A percentile compares a stretch with the other conserved stretches of the same genome.
Conservation (phyloP, 2,797 vertebrate species). For the Gymnothorax reevesii region DNA sequence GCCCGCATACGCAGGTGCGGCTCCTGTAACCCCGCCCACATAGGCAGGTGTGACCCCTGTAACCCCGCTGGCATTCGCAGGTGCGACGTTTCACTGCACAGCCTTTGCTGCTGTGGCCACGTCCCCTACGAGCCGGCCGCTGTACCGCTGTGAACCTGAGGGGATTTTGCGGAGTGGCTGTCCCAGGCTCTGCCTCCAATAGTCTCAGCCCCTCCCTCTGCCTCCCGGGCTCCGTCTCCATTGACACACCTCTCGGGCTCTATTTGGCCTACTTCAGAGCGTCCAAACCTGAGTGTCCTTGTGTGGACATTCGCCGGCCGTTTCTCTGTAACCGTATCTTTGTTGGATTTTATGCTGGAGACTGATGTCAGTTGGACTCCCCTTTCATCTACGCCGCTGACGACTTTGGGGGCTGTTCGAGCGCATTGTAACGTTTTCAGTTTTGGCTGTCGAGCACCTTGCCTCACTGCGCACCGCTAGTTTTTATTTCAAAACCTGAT, state of each 20-base stretch:
- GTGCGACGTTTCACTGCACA: conserved; percentile 77
- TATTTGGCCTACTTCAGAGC: not conserved
- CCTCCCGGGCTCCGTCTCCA: too few species aligned
- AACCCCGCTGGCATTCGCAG: conserved; percentile 76
- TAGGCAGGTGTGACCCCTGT: conserved; percentile 77
- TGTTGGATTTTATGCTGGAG: too few species aligned
- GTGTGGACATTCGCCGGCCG: too few species aligned
- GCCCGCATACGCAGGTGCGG: conserved; percentile 66
- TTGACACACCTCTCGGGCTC: not conserved
- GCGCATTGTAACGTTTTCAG: too few species aligned
- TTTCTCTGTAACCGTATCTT: too few species aligned
- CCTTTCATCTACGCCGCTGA: too few species aligned
- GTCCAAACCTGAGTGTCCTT: conserved; percentile 30
- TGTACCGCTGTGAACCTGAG: conserved; percentile 54
- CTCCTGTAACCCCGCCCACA: conserved; percentile 68
- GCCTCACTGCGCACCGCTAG: not conserved
- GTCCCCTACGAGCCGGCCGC: conserved; percentile 66
- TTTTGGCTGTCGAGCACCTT: too few species aligned
- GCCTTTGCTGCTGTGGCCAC: conserved; percentile 73
- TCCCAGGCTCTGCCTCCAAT: too few species aligned
- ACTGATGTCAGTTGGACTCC: too few species aligned
- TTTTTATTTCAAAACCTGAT: not conserved
- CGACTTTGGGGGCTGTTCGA: too few species aligned
- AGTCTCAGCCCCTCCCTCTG: too few species aligned
- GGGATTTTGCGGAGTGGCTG: not conserved